Evolutionary conservation across 2,888 invertebrate species (phyloP).

Genomic region (Mechanitis mazaeus): DNA sequence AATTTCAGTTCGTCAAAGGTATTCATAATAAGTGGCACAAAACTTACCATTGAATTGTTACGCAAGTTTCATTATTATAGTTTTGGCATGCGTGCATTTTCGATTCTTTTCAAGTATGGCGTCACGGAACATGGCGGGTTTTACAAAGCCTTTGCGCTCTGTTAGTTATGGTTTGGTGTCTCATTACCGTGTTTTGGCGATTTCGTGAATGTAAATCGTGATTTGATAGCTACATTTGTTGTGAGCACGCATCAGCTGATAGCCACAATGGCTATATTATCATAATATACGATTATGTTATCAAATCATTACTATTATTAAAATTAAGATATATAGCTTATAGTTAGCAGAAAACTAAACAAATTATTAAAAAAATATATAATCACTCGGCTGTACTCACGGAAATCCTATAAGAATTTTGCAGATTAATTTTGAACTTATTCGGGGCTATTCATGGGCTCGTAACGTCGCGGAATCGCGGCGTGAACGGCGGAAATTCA

Average conservation of each 20-base stretch:
- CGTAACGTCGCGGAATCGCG: too few species aligned
- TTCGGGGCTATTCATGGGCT: too few species aligned
- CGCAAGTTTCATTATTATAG: slow-evolving; percentile 15
- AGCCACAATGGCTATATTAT: slow-evolving; percentile 1
- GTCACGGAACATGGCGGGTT: slow-evolving; percentile 48
- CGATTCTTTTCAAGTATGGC: slow-evolving; percentile 24
- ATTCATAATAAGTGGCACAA: not conserved
- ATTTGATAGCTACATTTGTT: slow-evolving; percentile 27
- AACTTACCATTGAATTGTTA: slow-evolving; percentile 1
- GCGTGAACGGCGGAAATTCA: too few species aligned
- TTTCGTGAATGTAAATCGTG: slow-evolving; percentile 38
- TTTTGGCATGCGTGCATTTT: slow-evolving; percentile 22
- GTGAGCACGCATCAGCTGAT: slow-evolving; percentile 3
- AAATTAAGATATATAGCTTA: too few species aligned
- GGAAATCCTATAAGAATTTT: not conserved
- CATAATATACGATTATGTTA: not conserved
- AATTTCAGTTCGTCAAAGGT: not conserved
- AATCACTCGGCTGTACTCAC: too few species aligned
- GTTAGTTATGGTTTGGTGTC: slow-evolving; percentile 25
- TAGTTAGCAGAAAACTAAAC: too few species aligned
- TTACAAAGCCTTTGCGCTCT: slow-evolving; percentile 54
- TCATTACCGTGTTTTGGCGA: slow-evolving; percentile 47
- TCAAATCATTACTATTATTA: not conserved
- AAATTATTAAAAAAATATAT: too few species aligned
- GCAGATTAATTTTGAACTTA: not conserved